Base-by-base conservation (phyloP, 2,113 vertebrate species). In the Lophura nycthemera region DNA sequence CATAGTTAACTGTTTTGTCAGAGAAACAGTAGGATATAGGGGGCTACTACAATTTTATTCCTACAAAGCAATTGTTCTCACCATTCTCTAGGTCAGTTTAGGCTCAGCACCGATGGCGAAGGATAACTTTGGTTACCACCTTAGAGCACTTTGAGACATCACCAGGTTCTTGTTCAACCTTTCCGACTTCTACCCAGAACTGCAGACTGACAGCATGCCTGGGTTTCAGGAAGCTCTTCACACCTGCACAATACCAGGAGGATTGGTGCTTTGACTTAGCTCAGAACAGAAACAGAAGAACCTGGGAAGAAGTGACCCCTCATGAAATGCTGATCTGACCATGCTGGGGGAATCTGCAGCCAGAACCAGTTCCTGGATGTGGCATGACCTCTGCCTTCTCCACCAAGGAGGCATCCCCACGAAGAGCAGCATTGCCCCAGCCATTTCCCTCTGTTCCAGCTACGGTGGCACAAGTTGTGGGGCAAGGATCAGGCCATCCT, bases 161-260 rank as follows among this genome's bases (percentile, higher is more conserved):
- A 56, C 21, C 8, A 57, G 20, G 19, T 66, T 82, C 42, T 76
- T 86, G 10, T 59, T 89, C 40, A 34, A 21, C 27, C 43, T 66
- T 78, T 73, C n/a, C 25, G 32, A 21, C 27, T 48, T 79, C 12
- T 21, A 65, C 16, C 9, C 16, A 74, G 45, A 57, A 40, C 29
- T 18, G 8, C 48, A 79, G 29, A 48, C 25, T 84, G 27, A 45
- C 4, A 19, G 48, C 38, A 43, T 0, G 0, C 27, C 30, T 69
- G 70, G 20, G 8, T 76, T 81, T 86, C 21, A 29, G 50, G 32
- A 4, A 38, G 24, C 12, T 82, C 14, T 47, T 86, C 7, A 30
- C 11, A 29, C 6, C 4, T 13, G 38, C 16, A 11, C 0, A 0
- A 18, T 89, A 42, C 12, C 59, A 42, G n/a, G n/a, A 61, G 10